Conservation (phyloP, 2,113 vertebrate species). For the Hydropotes inermis region DNA sequence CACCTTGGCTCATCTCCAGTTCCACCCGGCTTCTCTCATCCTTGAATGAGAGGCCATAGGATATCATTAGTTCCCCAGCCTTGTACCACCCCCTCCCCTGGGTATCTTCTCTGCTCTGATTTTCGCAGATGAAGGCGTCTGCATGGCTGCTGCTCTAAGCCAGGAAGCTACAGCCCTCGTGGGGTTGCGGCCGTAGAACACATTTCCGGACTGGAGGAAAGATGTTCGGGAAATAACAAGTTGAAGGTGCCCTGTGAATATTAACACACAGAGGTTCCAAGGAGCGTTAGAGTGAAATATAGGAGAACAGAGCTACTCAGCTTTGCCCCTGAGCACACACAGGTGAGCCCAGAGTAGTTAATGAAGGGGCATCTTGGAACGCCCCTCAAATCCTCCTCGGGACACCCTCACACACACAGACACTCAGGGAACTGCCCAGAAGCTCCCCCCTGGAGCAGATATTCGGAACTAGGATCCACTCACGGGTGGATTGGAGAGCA, state of each 20-base stretch:
- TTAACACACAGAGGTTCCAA: neutral
- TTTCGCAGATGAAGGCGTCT: neutral
- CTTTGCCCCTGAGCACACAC: neutral
- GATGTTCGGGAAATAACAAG: neutral
- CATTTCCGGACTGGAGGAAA: neutral
- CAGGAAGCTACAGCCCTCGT: neutral
- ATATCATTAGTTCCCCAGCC: slow-evolving; percentile 17
- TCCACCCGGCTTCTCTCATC: slow-evolving; percentile 19
- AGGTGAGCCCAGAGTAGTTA: neutral
- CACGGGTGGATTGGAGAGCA: neutral
- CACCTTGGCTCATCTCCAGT: neutral
- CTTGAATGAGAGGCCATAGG: neutral
- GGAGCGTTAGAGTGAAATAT: neutral
- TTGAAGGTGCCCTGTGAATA: neutral
- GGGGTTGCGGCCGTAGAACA: neutral
- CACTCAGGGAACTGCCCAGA: neutral
- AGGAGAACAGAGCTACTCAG: neutral
- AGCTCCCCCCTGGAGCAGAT: neutral
- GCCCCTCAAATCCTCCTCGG: neutral
- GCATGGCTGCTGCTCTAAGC: neutral
- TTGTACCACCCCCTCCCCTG: neutral
- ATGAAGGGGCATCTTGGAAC: neutral
- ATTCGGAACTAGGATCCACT: neutral
- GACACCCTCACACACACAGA: neutral
- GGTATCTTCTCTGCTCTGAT: neutral